Evolutionary conservation across 1,140 invertebrate species (phyloP), one percentile per base, ranked within the genome.

Genomic region (Streblospio benedicti): DNA sequence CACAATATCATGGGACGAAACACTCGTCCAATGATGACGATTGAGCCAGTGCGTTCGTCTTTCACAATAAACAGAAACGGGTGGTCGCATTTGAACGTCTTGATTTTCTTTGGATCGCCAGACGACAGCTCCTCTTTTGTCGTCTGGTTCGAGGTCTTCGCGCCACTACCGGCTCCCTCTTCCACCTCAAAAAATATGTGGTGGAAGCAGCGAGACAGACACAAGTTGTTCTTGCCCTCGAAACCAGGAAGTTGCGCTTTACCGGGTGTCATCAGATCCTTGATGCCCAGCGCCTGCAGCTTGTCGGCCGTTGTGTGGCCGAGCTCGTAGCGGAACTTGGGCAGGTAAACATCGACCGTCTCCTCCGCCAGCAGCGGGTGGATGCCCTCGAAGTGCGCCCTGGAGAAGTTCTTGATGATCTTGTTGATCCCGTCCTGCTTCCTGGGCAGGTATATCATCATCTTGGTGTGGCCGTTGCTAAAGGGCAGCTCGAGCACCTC

Each of bases 61-160:
- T 83, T 79, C 56, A 91, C 87, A 62, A 90, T 85, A 69, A 90
- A 88, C 23, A 86, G 75, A 71, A 90, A 91, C 0, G 88, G 88
- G 45, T 85, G 82, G 67, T 90, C 84, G 1, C 83, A 84, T 27
- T 83, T 76, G 55, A 91, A 84, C 9, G 54, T 56, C 53, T 38
- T 23, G 25, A 28, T 20, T 53, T 53, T 23, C 23, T 32, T 32
- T 12, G 25, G 25, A 6, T 53, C 31, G 23, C 25, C 16, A 38
- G 35, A 38, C 35, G 35, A 38, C 9, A 9, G 9, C 9, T n/a
- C 35, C 35, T 38, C 35, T n/a, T 38, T n/a, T 9, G 35, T 38
- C 9, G 9, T n/a, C 9, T n/a, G 9, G 35, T 9, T 9, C 35
- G 35, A 38, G 35, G 9, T 38, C 35, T 38, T 38, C 9, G 35